Evolutionary conservation across 2,113 vertebrate genomes (phyloP), one percentile per base, ranked within the genome.

Genomic region (Nibea albiflora): DNA sequence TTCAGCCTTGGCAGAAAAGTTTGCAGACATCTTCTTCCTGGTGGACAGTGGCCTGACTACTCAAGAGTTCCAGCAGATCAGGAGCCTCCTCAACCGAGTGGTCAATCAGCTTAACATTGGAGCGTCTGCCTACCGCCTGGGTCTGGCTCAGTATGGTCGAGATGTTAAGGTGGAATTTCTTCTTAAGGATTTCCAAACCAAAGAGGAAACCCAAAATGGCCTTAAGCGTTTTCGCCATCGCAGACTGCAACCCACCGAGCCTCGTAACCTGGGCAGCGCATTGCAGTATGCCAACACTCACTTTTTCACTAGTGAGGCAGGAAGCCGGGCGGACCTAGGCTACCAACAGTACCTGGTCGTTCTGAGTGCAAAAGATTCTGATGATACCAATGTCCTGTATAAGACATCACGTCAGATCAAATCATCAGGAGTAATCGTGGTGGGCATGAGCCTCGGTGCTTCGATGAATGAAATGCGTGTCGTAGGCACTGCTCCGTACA

Each of bases 21-120:
- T 94, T 90, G 90, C 92, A 26, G 96, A 97, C 60, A 89, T 98
- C 24, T 90, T 97, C 85, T 96, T 97, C 87, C 92, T 97, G 56
- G 74, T 96, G 14, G 96, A 97, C 75, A 92, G 94, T 2, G 92
- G 94, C 9, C 20, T 93, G 5, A 61, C 54, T 4, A 17, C 56
- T 42, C 0, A 5, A 44, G 83, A 92, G 35, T 95, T 94, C 73
- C 89, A 88, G 69, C 61, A 90, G 75, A 58, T 95, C 58, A 86
- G 50, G 62, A 68, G 0, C 16, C 16, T 95, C 24, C 88, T 97
- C 19, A 39, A 5, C 19, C 70, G 64, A 14, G 78, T 94, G 28
- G 39, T 84, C 35, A 87, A 76, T 44, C 88, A 91, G 20, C 78
- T 98, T 1, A 94, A 95, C 19, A 44, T 97, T 10, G 92, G 92